These are phyloP conservation scores for Hippolais icterina DNA, from an alignment of 2,113 vertebrate genomes.

Conservation along the genomic window DNA sequence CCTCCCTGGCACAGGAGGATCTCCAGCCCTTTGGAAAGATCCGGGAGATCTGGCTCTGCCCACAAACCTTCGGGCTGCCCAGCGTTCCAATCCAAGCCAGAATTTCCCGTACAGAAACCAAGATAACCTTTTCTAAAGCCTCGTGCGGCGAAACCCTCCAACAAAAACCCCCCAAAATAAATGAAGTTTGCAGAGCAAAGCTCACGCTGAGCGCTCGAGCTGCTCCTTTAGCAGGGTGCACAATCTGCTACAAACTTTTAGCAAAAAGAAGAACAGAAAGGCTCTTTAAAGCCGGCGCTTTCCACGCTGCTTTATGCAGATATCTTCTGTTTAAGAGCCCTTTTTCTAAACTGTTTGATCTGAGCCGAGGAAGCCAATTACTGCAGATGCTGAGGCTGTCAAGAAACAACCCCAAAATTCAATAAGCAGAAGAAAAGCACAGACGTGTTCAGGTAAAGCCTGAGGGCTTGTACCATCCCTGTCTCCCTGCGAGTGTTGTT, in stretches of 20 bases:
- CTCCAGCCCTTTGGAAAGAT: background rate
- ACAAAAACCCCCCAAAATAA: background rate
- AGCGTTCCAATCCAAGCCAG: background rate
- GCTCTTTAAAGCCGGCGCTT: background rate
- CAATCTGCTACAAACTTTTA: background rate
- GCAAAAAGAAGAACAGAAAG: background rate
- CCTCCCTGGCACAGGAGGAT: background rate
- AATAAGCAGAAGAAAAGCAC: background rate
- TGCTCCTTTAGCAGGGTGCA: background rate
- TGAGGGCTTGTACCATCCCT: background rate
- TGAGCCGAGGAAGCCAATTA: background rate
- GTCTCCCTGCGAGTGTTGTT: background rate
- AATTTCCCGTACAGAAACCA: background rate
- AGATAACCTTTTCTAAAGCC: background rate
- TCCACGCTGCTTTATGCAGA: background rate
- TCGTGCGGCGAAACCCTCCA: accelerated
- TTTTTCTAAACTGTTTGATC: background rate
- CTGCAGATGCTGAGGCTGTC: background rate
- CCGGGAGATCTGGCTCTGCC: accelerated
- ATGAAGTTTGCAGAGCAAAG: background rate
- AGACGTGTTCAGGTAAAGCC: background rate
- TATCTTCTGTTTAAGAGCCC: background rate
- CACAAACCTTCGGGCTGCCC: background rate
- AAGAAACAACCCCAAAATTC: background rate
- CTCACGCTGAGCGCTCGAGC: accelerated